Base-by-base conservation (phyloP, 2,888 invertebrate genomes). In the Metopia argyrocephala region DNA sequence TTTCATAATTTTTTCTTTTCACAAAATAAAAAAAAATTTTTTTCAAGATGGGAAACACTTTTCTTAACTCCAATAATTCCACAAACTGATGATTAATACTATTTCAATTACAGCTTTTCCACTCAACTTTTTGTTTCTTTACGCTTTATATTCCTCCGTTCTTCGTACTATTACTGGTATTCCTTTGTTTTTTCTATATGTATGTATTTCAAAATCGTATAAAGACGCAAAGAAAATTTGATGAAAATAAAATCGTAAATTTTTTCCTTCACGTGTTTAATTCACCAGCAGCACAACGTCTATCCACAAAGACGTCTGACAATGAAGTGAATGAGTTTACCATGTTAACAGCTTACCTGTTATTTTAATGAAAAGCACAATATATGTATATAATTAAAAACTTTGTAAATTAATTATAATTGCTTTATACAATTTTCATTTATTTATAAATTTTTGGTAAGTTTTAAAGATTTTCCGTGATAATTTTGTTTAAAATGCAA, bases 241-340 rank as follows among this genome's bases (percentile, higher is more conserved):
- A 46, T 45, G 73, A 74, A 74, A 31, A 54, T 52, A 65, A 71
- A 59, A 50, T 54, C n/a, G 48, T 31, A 54, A 65, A 25, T 74
- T 74, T 69, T 27, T 56, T 45, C 15, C 65, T 79, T 81, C 81
- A 81, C 81, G 81, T 76, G 80, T 80, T 73, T 54, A 74, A 45
- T 7, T n/a, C n/a, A 27, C 45, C 38, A 64, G 64, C 9, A 75
- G 81, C 81, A 78, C 80, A 76, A 76, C 79, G 71, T 66, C 81
- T 54, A 78, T 66, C 68, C 38, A 78, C 81, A 64, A 70, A 59
- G 61, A 74, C 73, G 80, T 65, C 62, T 76, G 79, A 64, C 56
- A 45, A 70, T 74, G 50, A 78, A 81, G 78, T 81, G 81, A 78
- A 50, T 59, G 80, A 80, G 52, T 57, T 46, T 12, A 18, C 5